Evolutionary conservation across 2,888 invertebrate species (phyloP), one percentile per base, ranked within the genome.

Genomic region (Cynaeus angustus): DNA sequence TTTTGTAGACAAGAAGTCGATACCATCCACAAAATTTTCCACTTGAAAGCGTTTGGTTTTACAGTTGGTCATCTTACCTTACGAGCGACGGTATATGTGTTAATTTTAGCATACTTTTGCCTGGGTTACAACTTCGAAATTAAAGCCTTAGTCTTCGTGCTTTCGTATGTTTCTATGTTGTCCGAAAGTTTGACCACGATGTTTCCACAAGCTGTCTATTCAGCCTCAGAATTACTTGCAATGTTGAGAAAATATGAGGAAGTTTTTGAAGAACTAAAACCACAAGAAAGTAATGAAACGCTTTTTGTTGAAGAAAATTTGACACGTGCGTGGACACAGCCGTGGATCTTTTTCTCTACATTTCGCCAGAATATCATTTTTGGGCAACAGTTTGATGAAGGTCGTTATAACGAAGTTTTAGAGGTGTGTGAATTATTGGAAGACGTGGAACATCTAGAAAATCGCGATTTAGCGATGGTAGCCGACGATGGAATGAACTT

Each of bases 351-450:
- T 74, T 83, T 84, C 2, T 85, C 84, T 16, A 87, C 88, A 48
- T 88, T 94, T 0, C 86, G 91, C 21, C 92, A 94, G 75, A 94
- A 94, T 80, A 92, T 94, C 61, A 79, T 92, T 0, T 94, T 94
- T 83, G 93, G 93, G 0, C 86, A 87, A 74, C 86, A 87, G 0
- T 85, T 88, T 82, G 87, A 89, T 56, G 83, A 86, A 1, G 85
- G 88, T 0, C 80, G 88, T 1, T 89, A 88, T 77, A 85, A 86
- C 70, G 86, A 86, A 72, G 89, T 91, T 3, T 86, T 92, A 50
- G 87, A 85, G 67, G 90, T 87, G 0, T 91, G 91, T 78, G 89
- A 89, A 3, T 79, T 92, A 68, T 79, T 84, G 53, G 86, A 86
- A 75, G 94, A 95, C 83, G 46, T 71, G 14, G 58, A 69, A 38